Base-by-base conservation (phyloP, 2,888 invertebrate species). In the Lissocephala sabroskyi region DNA sequence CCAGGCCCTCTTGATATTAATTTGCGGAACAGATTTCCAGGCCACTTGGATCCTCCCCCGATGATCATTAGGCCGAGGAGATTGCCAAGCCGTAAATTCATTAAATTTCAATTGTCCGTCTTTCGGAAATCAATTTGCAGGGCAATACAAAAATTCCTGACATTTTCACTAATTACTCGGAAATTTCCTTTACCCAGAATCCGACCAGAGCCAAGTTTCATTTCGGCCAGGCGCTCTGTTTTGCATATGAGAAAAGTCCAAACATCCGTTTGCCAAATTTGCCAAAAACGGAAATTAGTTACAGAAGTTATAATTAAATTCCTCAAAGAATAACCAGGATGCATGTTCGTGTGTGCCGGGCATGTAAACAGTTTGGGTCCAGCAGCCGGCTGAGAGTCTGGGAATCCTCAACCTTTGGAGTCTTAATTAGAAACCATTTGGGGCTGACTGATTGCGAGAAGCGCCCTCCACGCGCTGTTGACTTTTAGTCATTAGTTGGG, bases 251-350 rank as follows among this genome's bases (percentile, higher is more conserved):
- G 45, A n/a, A n/a, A n/a, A n/a, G n/a, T n/a, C n/a, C 56, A 50
- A 17, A 53, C 60, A 56, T 62, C 62, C 68, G 62, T 55, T 54
- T 52, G 53, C 59, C 56, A 49, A 64, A 62, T 62, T 23, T 65
- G 56, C 59, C 50, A 65, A 64, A 65, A 68, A 65, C 73, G 71
- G 68, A 76, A 71, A 76, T 76, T 76, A 71, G 71, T 76, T 76
- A 57, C 68, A 71, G 66, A 71, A 71, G 65, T 71, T 73, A 75
- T 71, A 71, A 71, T 71, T 71, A 71, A 71, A 75, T 71, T 71
- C 71, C 76, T 60, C 52, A 56, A 58, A 45, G 56, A 59, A 56
- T 49, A 46, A 49, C 49, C 63, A 52, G 42, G 33, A 33, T 23
- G 23, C n/a, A n/a, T n/a, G n/a, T n/a, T n/a, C n/a, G n/a, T 5